Evolutionary conservation across 2,113 vertebrate species (phyloP).

Genomic region (Tychaedon coryphoeus): DNA sequence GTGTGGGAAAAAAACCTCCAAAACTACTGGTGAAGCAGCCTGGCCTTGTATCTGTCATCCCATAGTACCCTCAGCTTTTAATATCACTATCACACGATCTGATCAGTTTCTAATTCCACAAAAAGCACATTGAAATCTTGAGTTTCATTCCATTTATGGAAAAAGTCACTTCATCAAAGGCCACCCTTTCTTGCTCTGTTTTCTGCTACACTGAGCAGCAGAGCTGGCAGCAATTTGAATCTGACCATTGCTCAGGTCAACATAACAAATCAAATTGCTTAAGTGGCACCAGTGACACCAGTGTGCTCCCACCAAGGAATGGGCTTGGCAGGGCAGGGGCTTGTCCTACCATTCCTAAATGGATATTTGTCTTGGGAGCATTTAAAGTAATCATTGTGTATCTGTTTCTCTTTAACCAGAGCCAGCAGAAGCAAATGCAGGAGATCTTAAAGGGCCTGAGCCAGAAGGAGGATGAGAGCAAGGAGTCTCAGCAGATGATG

Average conservation of each 20-base stretch:
- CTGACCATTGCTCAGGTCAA: background rate
- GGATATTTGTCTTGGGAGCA: background rate
- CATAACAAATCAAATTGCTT: background rate
- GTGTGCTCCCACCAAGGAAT: background rate
- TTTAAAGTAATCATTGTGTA: background rate
- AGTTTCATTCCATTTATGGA: background rate
- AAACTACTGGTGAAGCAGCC: background rate
- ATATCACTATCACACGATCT: background rate
- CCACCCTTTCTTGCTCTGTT: background rate
- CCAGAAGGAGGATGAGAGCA: slow-evolving; percentile 65
- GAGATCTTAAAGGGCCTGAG: slow-evolving; percentile 76
- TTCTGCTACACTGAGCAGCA: background rate
- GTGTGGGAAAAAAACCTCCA: background rate
- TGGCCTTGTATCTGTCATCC: background rate
- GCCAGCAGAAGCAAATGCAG: slow-evolving; percentile 86
- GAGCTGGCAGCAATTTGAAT: background rate
- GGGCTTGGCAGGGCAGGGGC: background rate
- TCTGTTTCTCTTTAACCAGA: slow-evolving; percentile 66
- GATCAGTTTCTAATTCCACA: background rate
- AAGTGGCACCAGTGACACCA: background rate
- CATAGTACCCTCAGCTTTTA: background rate
- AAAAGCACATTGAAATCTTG: background rate
- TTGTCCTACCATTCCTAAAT: background rate
- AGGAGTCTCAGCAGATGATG: slow-evolving; percentile 27
- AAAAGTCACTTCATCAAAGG: background rate